Evolutionary conservation across 2,888 invertebrate genomes (phyloP).

Genomic region (Ceramica pisi): DNA sequence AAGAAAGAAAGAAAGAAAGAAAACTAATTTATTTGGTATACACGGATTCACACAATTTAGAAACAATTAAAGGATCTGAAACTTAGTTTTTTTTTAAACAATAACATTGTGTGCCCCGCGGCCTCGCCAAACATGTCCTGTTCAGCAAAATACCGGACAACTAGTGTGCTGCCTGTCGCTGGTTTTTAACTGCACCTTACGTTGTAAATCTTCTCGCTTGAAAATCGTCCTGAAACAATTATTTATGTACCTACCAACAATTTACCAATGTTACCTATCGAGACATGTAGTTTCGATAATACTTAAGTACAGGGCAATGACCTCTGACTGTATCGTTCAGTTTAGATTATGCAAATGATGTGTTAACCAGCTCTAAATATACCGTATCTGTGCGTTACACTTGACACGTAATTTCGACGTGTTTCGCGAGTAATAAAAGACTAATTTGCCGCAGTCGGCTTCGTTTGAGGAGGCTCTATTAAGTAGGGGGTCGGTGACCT

Average conservation of each 20-base stretch:
- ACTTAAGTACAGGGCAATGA: conserved; percentile 27
- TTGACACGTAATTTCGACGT: conserved; percentile 36
- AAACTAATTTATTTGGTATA: no score
- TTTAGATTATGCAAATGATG: conserved; percentile 45
- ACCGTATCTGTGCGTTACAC: conserved; percentile 17
- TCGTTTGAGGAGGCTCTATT: conserved; percentile 10
- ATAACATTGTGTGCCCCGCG: no score
- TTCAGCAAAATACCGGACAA: no score
- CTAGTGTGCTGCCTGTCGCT: no score
- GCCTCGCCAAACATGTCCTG: no score
- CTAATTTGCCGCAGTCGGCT: conserved; percentile 22
- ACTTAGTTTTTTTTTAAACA: no score
- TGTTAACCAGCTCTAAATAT: conserved; percentile 19
- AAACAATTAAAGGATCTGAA: no score
- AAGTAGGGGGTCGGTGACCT: conserved; percentile 18
- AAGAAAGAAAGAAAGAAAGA: no score
- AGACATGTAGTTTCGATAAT: conserved; percentile 7
- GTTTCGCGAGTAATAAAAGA: conserved; percentile 29
- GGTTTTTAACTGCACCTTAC: no score
- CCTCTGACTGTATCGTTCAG: conserved; percentile 21
- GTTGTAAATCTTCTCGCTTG: neutral
- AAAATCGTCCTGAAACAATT: neutral
- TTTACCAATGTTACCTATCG: neutral
- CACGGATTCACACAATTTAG: no score
- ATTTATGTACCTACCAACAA: neutral